Base-by-base conservation (phyloP, 2,888 invertebrate genomes). In the Exephanes ischioxanthus region DNA sequence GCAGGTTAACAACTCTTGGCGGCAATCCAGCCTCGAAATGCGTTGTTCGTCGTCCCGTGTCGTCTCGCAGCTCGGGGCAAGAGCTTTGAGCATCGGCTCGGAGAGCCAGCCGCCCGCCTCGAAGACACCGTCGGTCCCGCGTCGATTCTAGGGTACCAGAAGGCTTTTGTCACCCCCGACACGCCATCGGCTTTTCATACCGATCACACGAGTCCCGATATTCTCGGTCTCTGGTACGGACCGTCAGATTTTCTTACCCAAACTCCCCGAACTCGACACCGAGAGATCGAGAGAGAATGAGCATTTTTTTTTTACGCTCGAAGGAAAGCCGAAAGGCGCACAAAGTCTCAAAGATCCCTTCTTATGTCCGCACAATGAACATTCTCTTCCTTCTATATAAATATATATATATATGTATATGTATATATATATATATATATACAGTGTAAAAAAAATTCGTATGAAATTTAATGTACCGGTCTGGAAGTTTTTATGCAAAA, bases 1-100 rank as follows among this genome's bases (percentile, higher is more conserved):
- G 78, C 78, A 75, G 48, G 80, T 86, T 84, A 75, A 75, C 70
- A 78, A 75, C 26, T 71, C 67, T 33, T 81, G 84, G 84, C 86
- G 73, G 63, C 33, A 70, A 72, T 37, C 78, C 86, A 78, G 7
- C 53, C n/a, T 73, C 51, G 51, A 84, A 86, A 83, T 80, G 85
- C 83, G 80, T 63, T 83, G 66, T 80, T 77, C 75, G 70, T 48
- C 51, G 26, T 66, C 19, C 30, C 19, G 33, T 45, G 33, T 48
- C 37, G 66, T 4, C 14, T 72, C 22, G 66, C 19, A 2, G 14
- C 41, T 33, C 61, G 45, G 26, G 19, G 76, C 75, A 66, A 41
- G 30, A 22, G 66, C 41, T 55, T 67, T 68, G 26, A 53, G 19
- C n/a, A 51, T 30, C 61, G 14, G 16, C n/a, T 37, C 14, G 22